phyloP scores from a whole-genome alignment of 2,113 vertebrate species.

The Serinus canaria region DNA sequence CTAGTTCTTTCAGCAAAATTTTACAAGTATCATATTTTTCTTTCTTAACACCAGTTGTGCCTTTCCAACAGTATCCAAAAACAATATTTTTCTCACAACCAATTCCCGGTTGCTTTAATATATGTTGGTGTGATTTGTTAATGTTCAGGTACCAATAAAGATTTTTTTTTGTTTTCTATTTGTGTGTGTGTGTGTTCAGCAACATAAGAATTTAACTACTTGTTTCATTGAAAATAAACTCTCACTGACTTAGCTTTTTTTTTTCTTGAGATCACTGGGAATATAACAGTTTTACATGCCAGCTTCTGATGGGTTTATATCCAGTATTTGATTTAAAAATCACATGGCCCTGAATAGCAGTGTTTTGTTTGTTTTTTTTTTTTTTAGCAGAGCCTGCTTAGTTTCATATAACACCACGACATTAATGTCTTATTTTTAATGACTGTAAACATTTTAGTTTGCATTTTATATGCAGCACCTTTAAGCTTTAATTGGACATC shows the following conservation, averaged over 20 bases:
- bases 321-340: constrained; percentile 33
- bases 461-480: constrained; percentile 59
- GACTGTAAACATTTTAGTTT: constrained; percentile 57
- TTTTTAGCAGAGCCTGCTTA: constrained; percentile 46
- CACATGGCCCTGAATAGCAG: background rate
- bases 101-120: background rate
- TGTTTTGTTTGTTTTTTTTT: background rate
- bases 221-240: background rate
- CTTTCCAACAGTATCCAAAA: background rate
- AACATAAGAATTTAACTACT: background rate
- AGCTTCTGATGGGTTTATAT: constrained; percentile 28
- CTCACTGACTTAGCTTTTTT: background rate
- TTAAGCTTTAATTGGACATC: constrained; percentile 62
- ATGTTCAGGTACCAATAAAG: constrained; percentile 2
- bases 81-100: constrained; percentile 11
- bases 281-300: constrained; percentile 31
- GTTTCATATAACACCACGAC: constrained; percentile 12
- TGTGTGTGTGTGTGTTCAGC: background rate
- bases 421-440: constrained; percentile 62
- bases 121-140: constrained; percentile 17
- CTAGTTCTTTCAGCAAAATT: background rate
- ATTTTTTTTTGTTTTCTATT: background rate
- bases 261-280: constrained; percentile 17
- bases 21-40: background rate
- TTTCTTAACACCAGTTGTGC: background rate